These are phyloP conservation scores for Enteromius radiatus DNA, from an alignment of 2,797 vertebrate genomes.

Conservation along the genomic window DNA sequence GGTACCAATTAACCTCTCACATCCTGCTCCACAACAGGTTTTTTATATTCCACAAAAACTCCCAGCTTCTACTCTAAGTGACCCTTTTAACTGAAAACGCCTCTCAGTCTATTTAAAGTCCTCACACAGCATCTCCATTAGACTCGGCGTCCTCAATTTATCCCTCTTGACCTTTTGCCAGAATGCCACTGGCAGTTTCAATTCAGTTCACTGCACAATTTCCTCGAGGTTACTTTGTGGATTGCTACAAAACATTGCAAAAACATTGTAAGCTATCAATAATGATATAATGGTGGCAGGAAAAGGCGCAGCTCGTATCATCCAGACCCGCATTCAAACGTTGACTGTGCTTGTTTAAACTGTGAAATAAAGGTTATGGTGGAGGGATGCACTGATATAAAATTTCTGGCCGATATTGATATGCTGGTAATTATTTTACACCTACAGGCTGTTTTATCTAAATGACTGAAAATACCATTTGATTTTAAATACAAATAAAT, in stretches of 20 bases:
- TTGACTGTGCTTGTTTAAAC: conserved; percentile 3
- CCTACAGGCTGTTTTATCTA: neutral
- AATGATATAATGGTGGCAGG: conserved; percentile 52
- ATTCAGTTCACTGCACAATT: conserved; percentile 53
- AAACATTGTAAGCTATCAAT: conserved; percentile 41
- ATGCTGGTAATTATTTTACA: neutral
- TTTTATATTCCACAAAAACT: conserved; percentile 27
- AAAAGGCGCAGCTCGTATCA: conserved; percentile 27
- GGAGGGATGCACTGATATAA: neutral
- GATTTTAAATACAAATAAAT: neutral
- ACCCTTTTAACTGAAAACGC: conserved; percentile 45
- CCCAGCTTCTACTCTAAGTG: conserved; percentile 23
- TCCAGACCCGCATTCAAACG: neutral
- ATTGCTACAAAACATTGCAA: conserved; percentile 32
- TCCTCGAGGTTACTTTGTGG: conserved; percentile 50
- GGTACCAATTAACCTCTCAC: conserved; percentile 85
- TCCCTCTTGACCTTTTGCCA: conserved; percentile 58
- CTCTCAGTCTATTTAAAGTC: conserved; percentile 20
- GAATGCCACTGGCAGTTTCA: conserved; percentile 49
- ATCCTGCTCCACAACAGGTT: conserved; percentile 38
- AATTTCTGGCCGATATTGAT: neutral
- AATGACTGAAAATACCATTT: neutral
- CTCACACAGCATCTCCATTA: conserved; percentile 34
- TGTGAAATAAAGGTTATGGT: neutral
- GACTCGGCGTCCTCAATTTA: conserved; percentile 37